Evolutionary conservation across 2,113 vertebrate genomes (phyloP), one percentile per base, ranked within the genome.

Genomic region (Bombycilla garrulus): DNA sequence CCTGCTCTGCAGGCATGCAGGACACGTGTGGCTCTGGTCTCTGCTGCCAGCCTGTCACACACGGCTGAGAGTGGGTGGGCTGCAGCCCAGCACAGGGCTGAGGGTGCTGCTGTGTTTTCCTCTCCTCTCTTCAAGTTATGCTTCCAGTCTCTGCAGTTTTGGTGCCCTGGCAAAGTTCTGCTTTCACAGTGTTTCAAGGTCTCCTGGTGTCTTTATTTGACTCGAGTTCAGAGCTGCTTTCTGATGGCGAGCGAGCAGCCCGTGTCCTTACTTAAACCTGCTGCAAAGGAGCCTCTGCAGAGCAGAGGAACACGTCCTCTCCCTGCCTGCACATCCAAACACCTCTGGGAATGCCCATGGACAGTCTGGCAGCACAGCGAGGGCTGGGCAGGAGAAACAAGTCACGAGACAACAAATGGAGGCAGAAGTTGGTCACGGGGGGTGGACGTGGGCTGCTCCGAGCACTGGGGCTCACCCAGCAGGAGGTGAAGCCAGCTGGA

Each of bases 401-500:
- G 50, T n/a, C 10, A 2, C 20, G 45, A 73, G 83, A 62, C 12
- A 22, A 15, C 35, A 72, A 40, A 21, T 1, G n/a, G 88, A 88
- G 92, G 72, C 60, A 88, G 86, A 58, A 78, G 38, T 18, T 90
- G 62, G 48, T 42, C 42, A 10, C 0, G 0, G 50, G 1, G 1
- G 6, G 28, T n/a, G 71, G 58, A 35, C 3, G 4, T 0, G 3
- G 26, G 70, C 57, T 90, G 70, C 28, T 90, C 44, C 0, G 1
- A 51, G 61, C 28, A 2, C 36, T 3, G 36, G 28, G 74, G 51
- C 33, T 84, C 26, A 6, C 8, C 33, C 38, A 26, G 38, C 0
- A 15, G 51, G 42, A 61, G 62, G 33, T 8, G 38, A 90, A 69
- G 54, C 31, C n/a, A 31, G 0, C 9, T 24, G 66, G 44, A 56